Evolutionary conservation across 2,888 invertebrate species (phyloP).

Genomic region (Lithophane socia): DNA sequence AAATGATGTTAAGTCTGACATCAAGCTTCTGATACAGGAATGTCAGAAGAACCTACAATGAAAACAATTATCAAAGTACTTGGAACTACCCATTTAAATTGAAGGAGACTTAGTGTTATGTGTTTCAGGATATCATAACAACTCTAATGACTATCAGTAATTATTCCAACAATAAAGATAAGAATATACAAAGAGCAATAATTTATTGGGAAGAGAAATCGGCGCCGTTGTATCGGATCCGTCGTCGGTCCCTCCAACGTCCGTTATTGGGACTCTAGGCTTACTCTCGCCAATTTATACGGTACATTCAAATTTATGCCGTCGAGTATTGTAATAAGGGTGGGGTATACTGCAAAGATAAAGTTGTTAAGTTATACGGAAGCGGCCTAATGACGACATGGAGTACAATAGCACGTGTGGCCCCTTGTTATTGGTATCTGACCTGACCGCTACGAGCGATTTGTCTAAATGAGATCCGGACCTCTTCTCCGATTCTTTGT

Average conservation of each 20-base stretch:
- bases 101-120: background rate
- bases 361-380: constrained; percentile 79
- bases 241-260: constrained; percentile 76
- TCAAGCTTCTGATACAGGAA: background rate
- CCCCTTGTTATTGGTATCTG: constrained; percentile 90
- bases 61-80: background rate
- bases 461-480: constrained; percentile 90
- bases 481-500: constrained; percentile 84
- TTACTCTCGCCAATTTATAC: constrained; percentile 69
- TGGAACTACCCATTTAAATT: background rate
- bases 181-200: constrained; percentile 71
- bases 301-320: constrained; percentile 66
- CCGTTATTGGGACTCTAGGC: constrained; percentile 81
- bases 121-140: constrained; percentile 25
- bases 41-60: background rate
- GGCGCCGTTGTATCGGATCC: constrained; percentile 77
- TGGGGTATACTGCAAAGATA: constrained; percentile 63
- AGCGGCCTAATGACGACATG: constrained; percentile 88
- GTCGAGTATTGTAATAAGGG: constrained; percentile 72
- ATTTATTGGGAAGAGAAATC: constrained; percentile 81
- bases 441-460: constrained; percentile 90
- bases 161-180: constrained; percentile 50
- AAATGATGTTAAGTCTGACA: background rate
- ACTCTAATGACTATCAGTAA: constrained; percentile 34
- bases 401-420: constrained; percentile 88